phyloP scores from a whole-genome alignment of 2,888 invertebrate species.

The Polydesmus complanatus region DNA sequence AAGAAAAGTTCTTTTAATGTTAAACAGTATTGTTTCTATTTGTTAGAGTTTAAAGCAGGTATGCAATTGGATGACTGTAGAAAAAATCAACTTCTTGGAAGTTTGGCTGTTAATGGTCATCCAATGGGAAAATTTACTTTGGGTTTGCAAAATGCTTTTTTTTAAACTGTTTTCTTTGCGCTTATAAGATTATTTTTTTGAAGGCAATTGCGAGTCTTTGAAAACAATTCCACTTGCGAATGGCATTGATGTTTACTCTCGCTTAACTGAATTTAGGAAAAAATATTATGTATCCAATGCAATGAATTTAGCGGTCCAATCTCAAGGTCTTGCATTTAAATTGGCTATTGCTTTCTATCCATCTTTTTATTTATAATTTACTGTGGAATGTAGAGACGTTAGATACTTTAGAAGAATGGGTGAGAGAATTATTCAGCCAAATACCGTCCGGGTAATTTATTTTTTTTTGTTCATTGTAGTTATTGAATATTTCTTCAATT shows the following conservation, averaged over 20 bases:
- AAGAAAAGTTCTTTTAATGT: not conserved
- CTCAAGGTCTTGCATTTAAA: slow-evolving; percentile 29
- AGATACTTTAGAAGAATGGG: slow-evolving; percentile 48
- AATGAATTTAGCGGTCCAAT: slow-evolving; percentile 72
- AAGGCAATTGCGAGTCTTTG: slow-evolving; percentile 29
- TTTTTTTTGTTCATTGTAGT: not conserved
- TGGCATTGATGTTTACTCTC: slow-evolving; percentile 42
- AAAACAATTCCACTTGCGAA: slow-evolving; percentile 24
- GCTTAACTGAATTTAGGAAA: slow-evolving; percentile 57
- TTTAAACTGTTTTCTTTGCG: too few relatives aligned
- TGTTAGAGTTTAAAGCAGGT: slow-evolving; percentile 64
- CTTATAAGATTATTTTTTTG: too few relatives aligned
- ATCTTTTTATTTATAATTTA: not conserved
- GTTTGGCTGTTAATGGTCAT: slow-evolving; percentile 50
- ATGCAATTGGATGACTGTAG: slow-evolving; percentile 57
- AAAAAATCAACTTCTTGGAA: slow-evolving; percentile 58
- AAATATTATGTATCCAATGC: slow-evolving; percentile 72
- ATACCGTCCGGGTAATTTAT: slow-evolving; percentile 47
- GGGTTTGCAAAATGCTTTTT: too few relatives aligned
- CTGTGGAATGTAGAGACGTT: slow-evolving; percentile 31
- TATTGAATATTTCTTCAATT: slow-evolving; percentile 7
- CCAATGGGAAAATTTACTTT: slow-evolving; percentile 60
- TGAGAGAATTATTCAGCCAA: slow-evolving; percentile 48
- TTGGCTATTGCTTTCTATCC: not conserved
- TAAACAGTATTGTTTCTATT: slow-evolving; percentile 16